phyloP scores from a whole-genome alignment of 2,797 vertebrate species.

The Lithobates sylvaticus region DNA sequence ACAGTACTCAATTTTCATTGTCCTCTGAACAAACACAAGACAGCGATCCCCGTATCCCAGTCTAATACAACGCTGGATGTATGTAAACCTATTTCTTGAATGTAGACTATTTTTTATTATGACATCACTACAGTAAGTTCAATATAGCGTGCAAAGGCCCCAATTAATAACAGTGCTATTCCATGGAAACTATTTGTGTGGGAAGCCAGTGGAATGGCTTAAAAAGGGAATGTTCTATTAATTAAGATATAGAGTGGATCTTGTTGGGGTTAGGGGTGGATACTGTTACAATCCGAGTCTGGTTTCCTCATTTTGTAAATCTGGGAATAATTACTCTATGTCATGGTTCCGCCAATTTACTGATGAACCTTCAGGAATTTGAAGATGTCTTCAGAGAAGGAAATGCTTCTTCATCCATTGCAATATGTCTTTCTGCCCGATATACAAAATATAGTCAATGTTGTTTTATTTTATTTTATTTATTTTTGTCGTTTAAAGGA shows the following conservation, averaged over 20 bases:
- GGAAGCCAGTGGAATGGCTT: not conserved
- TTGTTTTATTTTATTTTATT: not conserved
- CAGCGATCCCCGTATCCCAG: not conserved
- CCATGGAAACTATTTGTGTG: conserved; percentile 31
- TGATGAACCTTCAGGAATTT: conserved; percentile 26
- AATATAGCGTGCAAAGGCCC: not conserved
- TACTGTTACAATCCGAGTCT: conserved; percentile 19
- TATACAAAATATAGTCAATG: not conserved
- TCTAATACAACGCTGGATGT: not conserved
- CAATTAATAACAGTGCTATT: conserved; percentile 10
- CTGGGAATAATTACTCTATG: conserved; percentile 41
- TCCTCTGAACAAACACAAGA: not conserved
- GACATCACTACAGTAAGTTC: not conserved
- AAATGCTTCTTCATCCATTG: not conserved
- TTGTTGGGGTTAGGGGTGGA: conserved; percentile 14
- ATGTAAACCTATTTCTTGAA: not conserved
- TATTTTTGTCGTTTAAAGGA: not conserved
- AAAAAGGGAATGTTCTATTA: conserved; percentile 40
- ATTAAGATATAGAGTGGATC: conserved; percentile 41
- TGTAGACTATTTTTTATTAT: no score
- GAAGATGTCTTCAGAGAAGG: not conserved
- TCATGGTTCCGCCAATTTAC: conserved; percentile 13
- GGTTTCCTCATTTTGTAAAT: conserved; percentile 22
- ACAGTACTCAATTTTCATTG: no score
- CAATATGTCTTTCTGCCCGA: not conserved